Evolutionary conservation across 2,888 invertebrate species (phyloP), one percentile per base, ranked within the genome.

Genomic region (Drosophila tripunctata): DNA sequence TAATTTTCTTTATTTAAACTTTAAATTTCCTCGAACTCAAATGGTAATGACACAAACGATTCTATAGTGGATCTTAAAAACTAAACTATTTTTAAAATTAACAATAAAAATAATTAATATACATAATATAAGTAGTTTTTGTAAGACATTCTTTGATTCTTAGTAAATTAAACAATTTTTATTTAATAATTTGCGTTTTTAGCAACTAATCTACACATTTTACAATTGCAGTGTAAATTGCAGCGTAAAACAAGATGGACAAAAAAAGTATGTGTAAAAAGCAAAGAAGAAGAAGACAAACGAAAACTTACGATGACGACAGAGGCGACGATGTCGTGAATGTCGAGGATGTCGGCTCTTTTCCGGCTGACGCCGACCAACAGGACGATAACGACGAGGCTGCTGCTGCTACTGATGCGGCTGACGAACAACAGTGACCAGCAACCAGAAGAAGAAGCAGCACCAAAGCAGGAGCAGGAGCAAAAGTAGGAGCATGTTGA

Each of bases 351-450:
- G 74, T 86, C 55, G 67, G 65, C 78, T 65, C 66, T 67, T 57
- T 64, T 69, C 74, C 71, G 68, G 63, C 74, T 41, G 36, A 58
- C 36, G 43, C 52, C 47, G 66, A 33, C 24, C 50, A 43, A 17
- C 36, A 47, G 31, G 64, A 43, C 36, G 33, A 31, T 24, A 54
- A 36, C 47, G 30, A 48, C 27, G 63, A 33, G 27, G 35, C 45
- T 51, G 48, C 38, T 27, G 33, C 14, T 30, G 64, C 54, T 30
- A 57, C 54, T 81, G 87, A 85, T 85, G 75, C 47, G 60, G 55
- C 85, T 82, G 81, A 87, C 78, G 85, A 87, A 70, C 75, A 75
- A 24, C 73, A 70, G 60, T 74, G 70, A 65, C 58, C 67, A 64
- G 61, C 24, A 56, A 48, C 38, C 35, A 64, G 43, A 22, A 15